These are phyloP conservation scores for Erebia palarica DNA, from an alignment of 2,888 invertebrate species.

Conservation along the genomic window DNA sequence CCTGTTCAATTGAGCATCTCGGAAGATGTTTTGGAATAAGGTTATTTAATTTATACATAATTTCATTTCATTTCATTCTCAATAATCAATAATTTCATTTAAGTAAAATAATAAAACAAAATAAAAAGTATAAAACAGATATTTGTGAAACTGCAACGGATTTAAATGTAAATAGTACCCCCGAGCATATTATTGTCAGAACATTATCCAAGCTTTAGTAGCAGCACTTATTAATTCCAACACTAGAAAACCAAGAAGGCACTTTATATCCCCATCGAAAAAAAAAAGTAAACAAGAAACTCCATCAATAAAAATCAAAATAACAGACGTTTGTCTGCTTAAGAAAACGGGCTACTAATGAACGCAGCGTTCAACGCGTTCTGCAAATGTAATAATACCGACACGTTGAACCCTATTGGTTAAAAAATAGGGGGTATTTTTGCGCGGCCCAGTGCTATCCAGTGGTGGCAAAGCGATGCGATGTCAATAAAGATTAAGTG, in stretches of 20 bases:
- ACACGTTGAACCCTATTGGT: conserved; percentile 29
- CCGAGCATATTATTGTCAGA: neutral
- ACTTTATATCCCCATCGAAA: conserved; percentile 18
- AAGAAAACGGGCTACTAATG: conserved; percentile 67
- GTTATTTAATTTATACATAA: too few relatives aligned
- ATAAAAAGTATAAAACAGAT: neutral
- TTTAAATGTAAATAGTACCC: neutral
- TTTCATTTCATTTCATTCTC: too few relatives aligned
- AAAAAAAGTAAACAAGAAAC: conserved; percentile 18
- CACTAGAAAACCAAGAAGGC: conserved; percentile 16
- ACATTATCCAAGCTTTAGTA: neutral
- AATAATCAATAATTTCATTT: too few relatives aligned
- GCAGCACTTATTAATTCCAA: neutral
- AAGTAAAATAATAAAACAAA: neutral
- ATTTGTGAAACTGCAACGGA: neutral
- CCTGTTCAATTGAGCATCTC: too few relatives aligned
- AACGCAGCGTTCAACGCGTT: conserved; percentile 48
- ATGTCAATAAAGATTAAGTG: conserved; percentile 56
- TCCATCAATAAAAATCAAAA: conserved; percentile 56
- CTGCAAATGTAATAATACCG: conserved; percentile 40
- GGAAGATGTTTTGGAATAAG: too few relatives aligned
- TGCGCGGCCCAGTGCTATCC: neutral
- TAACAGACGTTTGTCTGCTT: conserved; percentile 62
- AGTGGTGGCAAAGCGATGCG: conserved; percentile 36
- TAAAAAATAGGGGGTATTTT: conserved; percentile 40